Conservation (phyloP, 1,140 invertebrate genomes). For the Drosophila prosaltans region DNA sequence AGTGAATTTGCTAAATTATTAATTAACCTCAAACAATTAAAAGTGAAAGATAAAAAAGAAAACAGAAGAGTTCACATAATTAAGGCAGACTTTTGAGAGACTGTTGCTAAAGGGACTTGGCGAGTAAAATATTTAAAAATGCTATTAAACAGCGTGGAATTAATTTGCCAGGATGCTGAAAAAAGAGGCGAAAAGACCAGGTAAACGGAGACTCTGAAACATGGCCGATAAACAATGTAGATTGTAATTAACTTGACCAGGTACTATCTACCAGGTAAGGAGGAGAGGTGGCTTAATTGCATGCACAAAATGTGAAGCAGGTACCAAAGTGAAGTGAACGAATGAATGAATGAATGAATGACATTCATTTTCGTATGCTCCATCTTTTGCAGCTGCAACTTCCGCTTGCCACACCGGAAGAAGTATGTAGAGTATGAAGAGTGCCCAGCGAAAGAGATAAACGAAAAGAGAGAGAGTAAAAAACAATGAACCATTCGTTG, state of each 20-base stretch:
- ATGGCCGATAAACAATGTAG: conserved; percentile 73
- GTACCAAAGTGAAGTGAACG: conserved; percentile 16
- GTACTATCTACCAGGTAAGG: background rate
- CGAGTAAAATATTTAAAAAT: conserved; percentile 57
- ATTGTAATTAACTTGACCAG: conserved; percentile 75
- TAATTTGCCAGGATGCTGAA: conserved; percentile 20
- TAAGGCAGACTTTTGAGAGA: conserved; percentile 31
- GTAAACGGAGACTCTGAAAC: conserved; percentile 3
- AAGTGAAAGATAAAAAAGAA: conserved; percentile 54
- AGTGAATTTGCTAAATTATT: conserved; percentile 73
- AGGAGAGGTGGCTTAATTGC: conserved; percentile 59
- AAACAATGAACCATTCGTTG: background rate
- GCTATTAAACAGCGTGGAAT: conserved; percentile 49
- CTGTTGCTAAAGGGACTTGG: background rate
- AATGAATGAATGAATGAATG: conserved; percentile 60
- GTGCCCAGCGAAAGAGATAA: conserved; percentile 16
- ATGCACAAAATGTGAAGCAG: conserved; percentile 53
- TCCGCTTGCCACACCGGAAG: conserved; percentile 66
- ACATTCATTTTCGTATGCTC: conserved; percentile 68
- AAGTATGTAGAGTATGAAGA: conserved; percentile 22
- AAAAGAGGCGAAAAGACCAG: conserved; percentile 9
- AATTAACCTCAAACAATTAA: conserved; percentile 79
- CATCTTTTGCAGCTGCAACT: conserved; percentile 63
- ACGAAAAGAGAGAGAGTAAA: no score
- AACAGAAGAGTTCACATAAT: conserved; percentile 43